Conservation (phyloP, 2,113 vertebrate genomes). For the Ornithorhynchus anatinus region DNA sequence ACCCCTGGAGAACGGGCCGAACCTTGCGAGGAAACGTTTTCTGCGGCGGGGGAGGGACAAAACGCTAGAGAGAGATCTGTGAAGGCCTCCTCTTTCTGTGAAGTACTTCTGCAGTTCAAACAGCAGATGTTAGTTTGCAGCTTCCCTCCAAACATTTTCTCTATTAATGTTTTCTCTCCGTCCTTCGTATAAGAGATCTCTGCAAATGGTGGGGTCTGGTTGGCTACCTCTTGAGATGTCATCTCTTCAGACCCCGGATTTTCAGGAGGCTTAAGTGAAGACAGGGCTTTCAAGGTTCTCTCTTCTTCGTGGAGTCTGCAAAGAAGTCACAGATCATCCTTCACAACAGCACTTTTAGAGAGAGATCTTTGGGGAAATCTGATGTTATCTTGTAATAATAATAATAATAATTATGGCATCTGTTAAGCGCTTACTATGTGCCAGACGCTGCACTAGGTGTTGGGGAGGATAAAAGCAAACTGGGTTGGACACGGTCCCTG, state of each 20-base stretch:
- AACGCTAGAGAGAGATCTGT: slow-evolving; percentile 96
- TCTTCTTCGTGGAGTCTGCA: slow-evolving; percentile 95
- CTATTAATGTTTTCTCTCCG: slow-evolving; percentile 83
- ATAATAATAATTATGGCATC: too few species aligned
- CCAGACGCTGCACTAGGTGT: too few species aligned
- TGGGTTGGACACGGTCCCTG: too few species aligned
- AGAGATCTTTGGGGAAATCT: too few species aligned
- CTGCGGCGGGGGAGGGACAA: slow-evolving; percentile 78
- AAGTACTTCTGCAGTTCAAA: slow-evolving; percentile 88
- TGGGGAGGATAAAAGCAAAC: too few species aligned
- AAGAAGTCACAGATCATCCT: too few species aligned
- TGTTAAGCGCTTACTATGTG: too few species aligned
- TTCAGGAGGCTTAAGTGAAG: slow-evolving; percentile 51
- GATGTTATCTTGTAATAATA: too few species aligned
- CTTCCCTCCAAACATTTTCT: slow-evolving; percentile 93
- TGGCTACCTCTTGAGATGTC: slow-evolving; percentile 45
- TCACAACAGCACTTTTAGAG: too few species aligned
- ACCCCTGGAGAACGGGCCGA: slow-evolving; percentile 32
- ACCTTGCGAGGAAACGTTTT: slow-evolving; percentile 50
- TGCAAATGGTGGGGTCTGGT: slow-evolving; percentile 39
- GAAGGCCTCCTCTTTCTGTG: slow-evolving; percentile 94
- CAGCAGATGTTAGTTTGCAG: slow-evolving; percentile 90
- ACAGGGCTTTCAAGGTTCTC: slow-evolving; percentile 80
- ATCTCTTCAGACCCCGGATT: slow-evolving; percentile 46
- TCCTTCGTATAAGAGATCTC: slow-evolving; percentile 40